phyloP scores from a whole-genome alignment of 1,140 invertebrate species.

The Laupala kohalensis region DNA sequence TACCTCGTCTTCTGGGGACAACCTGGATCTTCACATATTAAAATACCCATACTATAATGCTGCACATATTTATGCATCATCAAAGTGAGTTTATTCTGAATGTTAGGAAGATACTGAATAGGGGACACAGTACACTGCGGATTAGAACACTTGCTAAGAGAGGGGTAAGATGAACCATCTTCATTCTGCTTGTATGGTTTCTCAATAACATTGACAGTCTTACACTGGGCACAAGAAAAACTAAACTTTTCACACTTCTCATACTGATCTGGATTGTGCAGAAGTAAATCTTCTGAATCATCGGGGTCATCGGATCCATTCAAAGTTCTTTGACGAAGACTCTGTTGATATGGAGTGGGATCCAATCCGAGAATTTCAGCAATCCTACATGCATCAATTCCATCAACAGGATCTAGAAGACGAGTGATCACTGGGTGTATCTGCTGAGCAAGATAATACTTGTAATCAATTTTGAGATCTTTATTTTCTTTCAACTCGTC shows the following conservation, averaged over 20 bases:
- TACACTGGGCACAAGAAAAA: not conserved
- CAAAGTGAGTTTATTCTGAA: slow-evolving; percentile 58
- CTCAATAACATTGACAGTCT: no score
- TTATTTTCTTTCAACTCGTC: slow-evolving; percentile 67
- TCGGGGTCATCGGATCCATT: not conserved
- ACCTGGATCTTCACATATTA: slow-evolving; percentile 79
- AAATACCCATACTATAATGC: slow-evolving; percentile 65
- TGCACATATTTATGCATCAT: slow-evolving; percentile 49
- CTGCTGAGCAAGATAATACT: slow-evolving; percentile 77
- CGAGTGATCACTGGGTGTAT: slow-evolving; percentile 88
- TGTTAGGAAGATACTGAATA: slow-evolving; percentile 43
- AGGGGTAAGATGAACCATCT: not conserved
- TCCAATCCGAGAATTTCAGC: slow-evolving; percentile 71
- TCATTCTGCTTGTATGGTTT: not conserved
- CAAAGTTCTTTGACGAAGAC: not conserved
- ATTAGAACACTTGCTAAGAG: slow-evolving; percentile 51
- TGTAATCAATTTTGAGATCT: slow-evolving; percentile 59
- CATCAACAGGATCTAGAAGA: slow-evolving; percentile 90
- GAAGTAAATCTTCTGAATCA: not conserved
- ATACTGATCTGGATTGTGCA: not conserved
- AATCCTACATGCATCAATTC: slow-evolving; percentile 76
- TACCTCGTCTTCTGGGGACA: slow-evolving; percentile 55
- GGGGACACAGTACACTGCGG: slow-evolving; percentile 45
- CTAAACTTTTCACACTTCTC: not conserved
- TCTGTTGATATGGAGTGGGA: slow-evolving; percentile 30